Evolutionary conservation across 2,888 invertebrate species (phyloP).

Genomic region (Zootermopsis nevadensis): DNA sequence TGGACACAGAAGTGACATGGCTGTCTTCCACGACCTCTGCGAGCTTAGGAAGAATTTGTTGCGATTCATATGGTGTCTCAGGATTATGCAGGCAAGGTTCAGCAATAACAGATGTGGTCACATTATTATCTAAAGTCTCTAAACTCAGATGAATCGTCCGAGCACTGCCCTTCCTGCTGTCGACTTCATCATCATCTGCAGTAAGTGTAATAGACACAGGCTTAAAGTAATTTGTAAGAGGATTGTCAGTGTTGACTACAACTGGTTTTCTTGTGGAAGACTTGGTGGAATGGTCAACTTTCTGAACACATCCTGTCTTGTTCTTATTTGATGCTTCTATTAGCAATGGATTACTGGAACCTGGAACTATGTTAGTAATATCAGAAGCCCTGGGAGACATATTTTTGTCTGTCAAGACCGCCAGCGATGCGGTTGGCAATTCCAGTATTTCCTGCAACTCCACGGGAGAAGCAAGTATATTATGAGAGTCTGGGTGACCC

Average conservation of each 20-base stretch:
- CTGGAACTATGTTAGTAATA: background rate
- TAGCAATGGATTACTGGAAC: background rate
- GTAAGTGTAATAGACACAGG: slow-evolving; percentile 21
- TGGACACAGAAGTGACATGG: background rate
- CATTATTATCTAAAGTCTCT: background rate
- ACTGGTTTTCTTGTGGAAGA: background rate
- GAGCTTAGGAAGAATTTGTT: background rate
- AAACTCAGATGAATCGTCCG: slow-evolving; percentile 19
- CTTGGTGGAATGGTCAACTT: background rate
- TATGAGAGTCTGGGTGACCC: background rate
- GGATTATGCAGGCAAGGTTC: background rate
- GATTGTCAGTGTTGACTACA: background rate
- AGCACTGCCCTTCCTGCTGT: background rate
- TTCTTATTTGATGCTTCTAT: background rate
- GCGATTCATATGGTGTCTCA: background rate
- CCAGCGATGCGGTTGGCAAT: background rate
- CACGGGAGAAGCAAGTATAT: background rate
- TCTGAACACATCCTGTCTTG: background rate
- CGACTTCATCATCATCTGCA: slow-evolving; percentile 25
- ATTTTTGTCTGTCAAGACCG: background rate
- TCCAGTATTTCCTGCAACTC: background rate
- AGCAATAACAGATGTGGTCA: background rate
- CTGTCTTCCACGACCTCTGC: background rate
- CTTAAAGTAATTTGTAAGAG: slow-evolving; percentile 28
- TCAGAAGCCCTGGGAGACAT: background rate